These are phyloP conservation scores for Microtus pennsylvanicus DNA, from an alignment of 2,113 vertebrate genomes.

Conservation along the genomic window DNA sequence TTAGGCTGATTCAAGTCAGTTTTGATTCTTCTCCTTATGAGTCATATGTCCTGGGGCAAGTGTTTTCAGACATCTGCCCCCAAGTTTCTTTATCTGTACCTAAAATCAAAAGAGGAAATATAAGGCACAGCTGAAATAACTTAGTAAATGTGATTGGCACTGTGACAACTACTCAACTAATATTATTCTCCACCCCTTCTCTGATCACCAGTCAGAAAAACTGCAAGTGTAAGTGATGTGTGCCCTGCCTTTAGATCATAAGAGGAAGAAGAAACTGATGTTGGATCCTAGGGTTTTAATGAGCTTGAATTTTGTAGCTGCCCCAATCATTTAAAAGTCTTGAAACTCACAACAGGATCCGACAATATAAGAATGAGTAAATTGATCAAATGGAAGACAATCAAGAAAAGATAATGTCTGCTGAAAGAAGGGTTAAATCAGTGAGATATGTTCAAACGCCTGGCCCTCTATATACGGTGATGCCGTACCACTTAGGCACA, in stretches of 20 bases:
- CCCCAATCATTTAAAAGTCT: neutral
- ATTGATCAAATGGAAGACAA: neutral
- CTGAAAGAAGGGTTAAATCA: neutral
- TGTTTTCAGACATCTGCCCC: neutral
- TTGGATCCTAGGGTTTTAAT: neutral
- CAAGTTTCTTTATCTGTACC: neutral
- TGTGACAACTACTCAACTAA: neutral
- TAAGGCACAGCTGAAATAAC: neutral
- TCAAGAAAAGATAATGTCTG: neutral
- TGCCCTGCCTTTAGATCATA: neutral
- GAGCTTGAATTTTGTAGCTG: neutral
- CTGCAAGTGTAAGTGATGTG: neutral
- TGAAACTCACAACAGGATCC: neutral
- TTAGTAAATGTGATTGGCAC: neutral
- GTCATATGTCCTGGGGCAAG: neutral
- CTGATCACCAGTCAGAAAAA: neutral
- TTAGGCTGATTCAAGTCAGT: neutral
- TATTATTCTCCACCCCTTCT: neutral
- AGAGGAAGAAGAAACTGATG: neutral
- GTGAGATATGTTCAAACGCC: neutral
- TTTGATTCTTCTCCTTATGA: neutral
- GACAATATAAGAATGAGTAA: neutral
- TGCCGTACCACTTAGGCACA: neutral
- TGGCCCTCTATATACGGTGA: neutral
- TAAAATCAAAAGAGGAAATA: neutral